Evolutionary conservation across 2,888 invertebrate genomes (phyloP).

Genomic region (Melanophora roralis): DNA sequence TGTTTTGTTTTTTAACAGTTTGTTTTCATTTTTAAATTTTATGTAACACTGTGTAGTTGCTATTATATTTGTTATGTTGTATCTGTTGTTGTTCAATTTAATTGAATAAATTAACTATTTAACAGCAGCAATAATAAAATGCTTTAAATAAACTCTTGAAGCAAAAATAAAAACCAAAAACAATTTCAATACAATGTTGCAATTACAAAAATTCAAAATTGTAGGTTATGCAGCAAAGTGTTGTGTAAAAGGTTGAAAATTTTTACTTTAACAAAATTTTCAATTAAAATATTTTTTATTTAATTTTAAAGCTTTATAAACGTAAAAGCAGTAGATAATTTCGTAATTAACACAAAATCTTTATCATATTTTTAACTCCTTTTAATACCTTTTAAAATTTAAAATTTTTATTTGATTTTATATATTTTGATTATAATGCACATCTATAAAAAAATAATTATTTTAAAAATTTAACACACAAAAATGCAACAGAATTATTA

Average conservation of each 20-base stretch:
- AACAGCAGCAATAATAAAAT: constrained; percentile 23
- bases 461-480: constrained; percentile 15
- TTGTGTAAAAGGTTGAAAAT: constrained; percentile 58
- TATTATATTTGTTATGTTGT: no score
- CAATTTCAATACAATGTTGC: constrained; percentile 28
- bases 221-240: constrained; percentile 59
- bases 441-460: constrained; percentile 4
- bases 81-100: no score
- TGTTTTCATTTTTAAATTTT: constrained; percentile 24
- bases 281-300: constrained; percentile 6
- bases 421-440: constrained; percentile 4
- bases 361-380: neutral
- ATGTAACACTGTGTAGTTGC: constrained; percentile 54
- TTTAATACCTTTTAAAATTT: constrained; percentile 2
- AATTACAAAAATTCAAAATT: constrained; percentile 55
- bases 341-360: no score
- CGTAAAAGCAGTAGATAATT: constrained; percentile 53
- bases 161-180: constrained; percentile 12
- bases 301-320: neutral
- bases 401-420: neutral
- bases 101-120: constrained; percentile 27
- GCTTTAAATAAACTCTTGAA: constrained; percentile 17
- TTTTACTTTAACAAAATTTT: constrained; percentile 9
- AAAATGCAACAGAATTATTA: constrained; percentile 43
- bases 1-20: neutral